Evolutionary conservation across 2,113 vertebrate genomes (phyloP).

Genomic region (Acrocephalus kingi): DNA sequence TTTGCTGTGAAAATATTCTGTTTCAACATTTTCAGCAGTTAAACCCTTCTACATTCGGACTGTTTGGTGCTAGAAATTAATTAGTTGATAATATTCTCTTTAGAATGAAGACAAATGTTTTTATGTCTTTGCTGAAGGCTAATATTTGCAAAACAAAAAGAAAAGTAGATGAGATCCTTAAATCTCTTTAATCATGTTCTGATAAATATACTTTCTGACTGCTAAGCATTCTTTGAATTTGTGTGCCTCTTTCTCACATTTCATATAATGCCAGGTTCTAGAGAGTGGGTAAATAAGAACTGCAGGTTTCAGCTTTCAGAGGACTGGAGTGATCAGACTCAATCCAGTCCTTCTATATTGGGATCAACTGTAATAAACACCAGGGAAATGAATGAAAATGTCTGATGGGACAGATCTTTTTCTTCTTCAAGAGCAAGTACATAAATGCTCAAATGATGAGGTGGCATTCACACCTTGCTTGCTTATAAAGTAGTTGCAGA

Average conservation of each 20-base stretch:
- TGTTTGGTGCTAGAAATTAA: constrained; percentile 31
- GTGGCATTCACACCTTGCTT: neutral
- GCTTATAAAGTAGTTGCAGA: neutral
- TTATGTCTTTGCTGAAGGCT: constrained; percentile 38
- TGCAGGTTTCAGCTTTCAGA: neutral
- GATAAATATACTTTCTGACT: neutral
- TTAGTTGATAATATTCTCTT: constrained; percentile 15
- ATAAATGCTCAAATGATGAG: neutral
- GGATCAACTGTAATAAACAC: neutral
- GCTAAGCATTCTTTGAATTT: neutral
- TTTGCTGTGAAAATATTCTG: neutral
- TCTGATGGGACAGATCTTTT: neutral
- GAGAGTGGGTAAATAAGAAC: neutral
- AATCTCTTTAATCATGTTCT: neutral
- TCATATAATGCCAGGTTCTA: neutral
- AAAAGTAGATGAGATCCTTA: neutral
- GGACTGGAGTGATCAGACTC: neutral
- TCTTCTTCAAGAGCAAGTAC: neutral
- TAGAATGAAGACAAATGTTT: constrained; percentile 27
- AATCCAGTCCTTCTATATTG: neutral
- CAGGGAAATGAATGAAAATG: neutral
- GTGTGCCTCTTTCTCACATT: neutral
- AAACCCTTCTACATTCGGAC: neutral
- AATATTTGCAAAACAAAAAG: constrained; percentile 21
- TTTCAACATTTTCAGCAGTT: constrained; percentile 25